Conservation (phyloP, 2,888 invertebrate species). For the Amorpha juglandis region DNA sequence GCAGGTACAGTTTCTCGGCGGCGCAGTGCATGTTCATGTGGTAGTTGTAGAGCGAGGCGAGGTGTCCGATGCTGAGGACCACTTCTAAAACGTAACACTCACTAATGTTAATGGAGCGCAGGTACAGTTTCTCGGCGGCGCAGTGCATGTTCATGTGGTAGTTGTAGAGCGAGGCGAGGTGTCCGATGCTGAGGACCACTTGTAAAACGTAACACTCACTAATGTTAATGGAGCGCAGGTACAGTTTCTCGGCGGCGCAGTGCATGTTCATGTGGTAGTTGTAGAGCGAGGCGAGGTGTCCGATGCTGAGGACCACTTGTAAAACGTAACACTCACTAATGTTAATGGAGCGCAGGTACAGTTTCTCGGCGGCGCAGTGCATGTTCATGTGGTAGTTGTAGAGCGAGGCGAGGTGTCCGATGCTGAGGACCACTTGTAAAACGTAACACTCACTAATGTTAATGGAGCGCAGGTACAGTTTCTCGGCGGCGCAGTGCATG, state of each 20-base stretch:
- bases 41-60: conserved; percentile 97
- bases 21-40: conserved; percentile 94
- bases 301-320: conserved; percentile 95
- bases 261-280: conserved; percentile 97
- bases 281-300: conserved; percentile 96
- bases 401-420: conserved; percentile 96
- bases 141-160: conserved; percentile 95
- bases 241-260: conserved; percentile 92
- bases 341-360: too few relatives aligned
- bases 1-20: conserved; percentile 95
- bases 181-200: conserved; percentile 96
- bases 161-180: conserved; percentile 96
- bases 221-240: too few relatives aligned
- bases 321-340: too few relatives aligned
- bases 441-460: too few relatives aligned
- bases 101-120: too few relatives aligned
- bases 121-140: conserved; percentile 94
- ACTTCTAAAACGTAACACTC: too few relatives aligned
- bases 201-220: too few relatives aligned
- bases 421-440: too few relatives aligned
- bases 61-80: conserved; percentile 95
- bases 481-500: conserved; percentile 93
- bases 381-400: conserved; percentile 98
- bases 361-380: conserved; percentile 92
- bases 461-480: conserved; percentile 93